Base-by-base conservation (phyloP, 1,140 invertebrate species). In the Pseudomyrmex pallidus region DNA sequence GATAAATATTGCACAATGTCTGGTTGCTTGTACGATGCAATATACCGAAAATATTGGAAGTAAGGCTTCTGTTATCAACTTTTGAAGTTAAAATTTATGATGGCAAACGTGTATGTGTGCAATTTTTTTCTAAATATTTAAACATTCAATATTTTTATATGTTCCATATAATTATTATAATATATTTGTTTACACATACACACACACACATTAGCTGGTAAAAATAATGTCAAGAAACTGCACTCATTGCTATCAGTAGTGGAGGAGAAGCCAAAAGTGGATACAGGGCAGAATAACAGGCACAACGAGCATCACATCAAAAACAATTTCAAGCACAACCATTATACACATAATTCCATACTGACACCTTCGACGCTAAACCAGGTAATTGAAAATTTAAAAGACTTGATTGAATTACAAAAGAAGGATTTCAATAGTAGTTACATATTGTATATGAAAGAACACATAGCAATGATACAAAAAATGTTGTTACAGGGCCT, bases 261-360 rank as follows among this genome's bases (percentile, higher is more conserved):
- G 80, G 95, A 95, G 86, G 95, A 95, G 89, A 95, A 95, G 91
- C 95, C 95, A 86, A 95, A 95, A 92, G 93, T 95, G 87, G 95
- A 95, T 87, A 95, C 94, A 12, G 95, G 94, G 64, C 95, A 95
- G 87, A 94, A 94, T 85, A 94, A 95, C 89, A 94, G 94, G 68
- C 93, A 95, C 86, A 93, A 94, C 90, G 92, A 95, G 87, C 93
- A 94, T 82, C 93, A 94, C 91, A 94, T 94, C 90, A 94, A 94
- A 89, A 94, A 94, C 90, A 92, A 94, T 90, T 94, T 92, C 84
- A 94, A 94, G 89, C 93, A 93, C 89, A 94, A 94, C 90, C 92
- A 94, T 92, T 94, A 92, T 88, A 91, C 93, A 76, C 92, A 94
- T 89, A 94, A 94, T 93, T 94, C 94, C 91, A 94, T 94, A 92